Evolutionary conservation across 2,797 vertebrate genomes (phyloP).

Genomic region (Carapus acus): DNA sequence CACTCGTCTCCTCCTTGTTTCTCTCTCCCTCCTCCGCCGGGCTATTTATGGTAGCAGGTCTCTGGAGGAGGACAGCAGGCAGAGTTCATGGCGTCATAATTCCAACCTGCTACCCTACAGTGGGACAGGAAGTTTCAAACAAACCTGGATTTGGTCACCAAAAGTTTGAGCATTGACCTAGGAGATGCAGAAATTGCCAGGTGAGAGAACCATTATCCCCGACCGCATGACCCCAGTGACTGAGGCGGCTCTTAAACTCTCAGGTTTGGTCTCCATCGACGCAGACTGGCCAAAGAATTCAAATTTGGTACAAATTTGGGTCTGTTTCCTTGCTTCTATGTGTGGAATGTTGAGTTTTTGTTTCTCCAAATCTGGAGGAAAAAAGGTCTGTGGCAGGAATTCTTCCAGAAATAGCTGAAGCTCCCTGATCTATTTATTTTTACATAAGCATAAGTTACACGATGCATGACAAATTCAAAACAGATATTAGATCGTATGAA

Average conservation of each 20-base stretch:
- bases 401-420: constrained; percentile 49
- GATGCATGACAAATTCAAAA: constrained; percentile 6
- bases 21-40: constrained; percentile 51
- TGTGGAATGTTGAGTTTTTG: constrained; percentile 58
- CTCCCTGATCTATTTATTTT: constrained; percentile 40
- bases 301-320: constrained; percentile 41
- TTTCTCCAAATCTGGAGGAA: constrained; percentile 54
- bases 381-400: constrained; percentile 38
- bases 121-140: constrained; percentile 49
- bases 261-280: constrained; percentile 15
- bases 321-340: constrained; percentile 40
- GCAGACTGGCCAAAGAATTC: constrained; percentile 14
- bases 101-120: constrained; percentile 45
- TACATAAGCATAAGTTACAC: constrained; percentile 20
- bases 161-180: not conserved
- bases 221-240: constrained; percentile 3
- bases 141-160: constrained; percentile 43
- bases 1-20: constrained; percentile 15
- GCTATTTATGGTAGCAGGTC: constrained; percentile 78
- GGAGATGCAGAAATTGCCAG: no score
- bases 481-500: constrained; percentile 8
- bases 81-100: constrained; percentile 53
- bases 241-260: constrained; percentile 26
- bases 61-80: constrained; percentile 51
- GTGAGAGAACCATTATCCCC: constrained; percentile 9